Percentiles rank a stretch among this genome's conserved stretches.
Conservation (phyloP, 2,888 invertebrate genomes). For the Arrhopalites spinosus region DNA sequence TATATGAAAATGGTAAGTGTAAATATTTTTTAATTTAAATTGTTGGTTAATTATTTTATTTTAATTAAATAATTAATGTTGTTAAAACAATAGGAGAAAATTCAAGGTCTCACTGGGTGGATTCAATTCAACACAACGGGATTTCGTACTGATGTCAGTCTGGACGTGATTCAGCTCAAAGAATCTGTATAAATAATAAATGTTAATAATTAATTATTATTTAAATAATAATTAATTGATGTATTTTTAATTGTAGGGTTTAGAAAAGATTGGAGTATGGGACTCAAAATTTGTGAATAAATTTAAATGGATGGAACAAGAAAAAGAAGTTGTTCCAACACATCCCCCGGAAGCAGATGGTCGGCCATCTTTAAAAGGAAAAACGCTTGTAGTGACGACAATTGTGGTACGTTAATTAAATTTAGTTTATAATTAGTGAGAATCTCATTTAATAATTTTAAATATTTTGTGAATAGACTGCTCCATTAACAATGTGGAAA, state of each 20-base stretch:
- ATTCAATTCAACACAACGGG: constrained; percentile 94
- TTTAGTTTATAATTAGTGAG: neutral
- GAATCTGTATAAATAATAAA: constrained; percentile 62
- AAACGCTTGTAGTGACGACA: constrained; percentile 78
- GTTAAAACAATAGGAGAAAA: constrained; percentile 71
- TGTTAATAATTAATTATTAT: neutral
- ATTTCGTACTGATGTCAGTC: constrained; percentile 84
- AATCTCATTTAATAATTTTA: constrained; percentile 42
- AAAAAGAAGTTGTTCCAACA: neutral
- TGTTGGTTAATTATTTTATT: too few relatives aligned
- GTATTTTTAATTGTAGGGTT: constrained; percentile 63
- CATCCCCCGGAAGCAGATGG: neutral
- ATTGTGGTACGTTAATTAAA: constrained; percentile 72
- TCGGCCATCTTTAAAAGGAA: constrained; percentile 19
- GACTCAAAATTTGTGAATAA: constrained; percentile 60
- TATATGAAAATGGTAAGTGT: constrained; percentile 88
- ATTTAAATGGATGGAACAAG: constrained; percentile 5
- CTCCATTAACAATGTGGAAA: constrained; percentile 46
- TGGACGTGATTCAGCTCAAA: constrained; percentile 88
- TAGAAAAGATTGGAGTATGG: constrained; percentile 85
- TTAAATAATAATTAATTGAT: neutral
- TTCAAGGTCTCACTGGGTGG: constrained; percentile 87
- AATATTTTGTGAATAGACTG: constrained; percentile 29
- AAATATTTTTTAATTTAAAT: neutral
- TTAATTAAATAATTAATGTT: too few relatives aligned